Base-by-base conservation (phyloP, 1,140 invertebrate species). In the Brachystomella parvula region DNA sequence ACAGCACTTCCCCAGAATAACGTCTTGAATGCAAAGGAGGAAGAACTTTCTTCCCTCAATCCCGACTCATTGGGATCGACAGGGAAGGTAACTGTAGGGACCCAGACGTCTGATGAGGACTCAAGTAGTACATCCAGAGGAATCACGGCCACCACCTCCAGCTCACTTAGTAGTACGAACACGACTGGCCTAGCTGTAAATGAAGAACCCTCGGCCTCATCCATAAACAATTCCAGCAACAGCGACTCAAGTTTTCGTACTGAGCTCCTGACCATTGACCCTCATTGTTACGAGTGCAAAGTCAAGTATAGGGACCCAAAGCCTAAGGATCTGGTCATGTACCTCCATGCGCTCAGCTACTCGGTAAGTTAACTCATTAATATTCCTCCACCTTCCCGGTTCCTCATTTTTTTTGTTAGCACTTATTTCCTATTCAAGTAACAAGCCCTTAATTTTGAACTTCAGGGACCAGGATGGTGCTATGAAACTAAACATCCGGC, bases 331-430 rank as follows among this genome's bases (percentile, higher is more conserved):
- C 82, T 97, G 21, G 86, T 95, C 65, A 95, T 98, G 90, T 96
- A 94, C 78, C 82, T 98, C 19, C 94, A 97, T 79, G 93, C 93
- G 21, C 90, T 92, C 84, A 89, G 87, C 75, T 96, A 96, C 77
- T 87, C 86, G 81, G 89, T 83, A 75, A 71, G 60, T 76, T 74
- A 47, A 65, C 67, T 64, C 73, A 47, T n/a, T n/a, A 44, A 44
- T n/a, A 44, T n/a, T 44, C 39, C 39, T 44, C n/a, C 39, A 12
- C 39, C 39, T n/a, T 44, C 39, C n/a, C n/a, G n/a, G n/a, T n/a
- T n/a, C n/a, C n/a, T n/a, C n/a, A n/a, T n/a, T n/a, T n/a, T n/a
- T n/a, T n/a, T n/a, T n/a, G n/a, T n/a, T n/a, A n/a, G n/a, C n/a
- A n/a, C n/a, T n/a, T n/a, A 44, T n/a, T n/a, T 44, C n/a, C n/a